phyloP scores from a whole-genome alignment of 2,888 invertebrate species.

The Gasteruption jaculator region DNA sequence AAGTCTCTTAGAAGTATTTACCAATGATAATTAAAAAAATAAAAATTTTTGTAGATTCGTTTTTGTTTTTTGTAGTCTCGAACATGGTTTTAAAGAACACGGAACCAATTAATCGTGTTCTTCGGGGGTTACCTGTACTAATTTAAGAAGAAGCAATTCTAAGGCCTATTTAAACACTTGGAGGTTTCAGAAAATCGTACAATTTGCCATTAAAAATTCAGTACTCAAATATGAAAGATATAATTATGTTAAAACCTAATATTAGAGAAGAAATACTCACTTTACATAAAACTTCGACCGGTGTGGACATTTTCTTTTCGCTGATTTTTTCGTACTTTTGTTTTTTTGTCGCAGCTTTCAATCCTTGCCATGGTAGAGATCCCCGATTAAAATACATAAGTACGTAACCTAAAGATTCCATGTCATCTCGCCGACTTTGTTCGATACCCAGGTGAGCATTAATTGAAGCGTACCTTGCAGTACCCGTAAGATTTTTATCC shows the following conservation, averaged over 20 bases:
- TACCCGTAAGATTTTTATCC: constrained; percentile 87
- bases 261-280: constrained; percentile 51
- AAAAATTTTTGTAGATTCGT: no score
- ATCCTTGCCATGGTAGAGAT: constrained; percentile 94
- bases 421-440: constrained; percentile 97
- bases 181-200: no score
- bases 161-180: no score
- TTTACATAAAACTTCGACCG: constrained; percentile 96
- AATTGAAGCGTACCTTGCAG: constrained; percentile 96
- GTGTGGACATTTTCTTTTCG: constrained; percentile 99
- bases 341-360: constrained; percentile 96
- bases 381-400: constrained; percentile 98
- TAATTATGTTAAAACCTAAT: background rate
- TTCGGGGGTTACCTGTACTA: no score
- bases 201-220: no score
- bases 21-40: no score
- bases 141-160: no score
- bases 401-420: constrained; percentile 98
- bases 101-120: no score
- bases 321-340: constrained; percentile 99
- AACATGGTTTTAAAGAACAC: no score
- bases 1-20: no score
- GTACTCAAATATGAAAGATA: no score
- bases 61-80: no score
- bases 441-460: constrained; percentile 99